Percentiles rank a stretch among this genome's conserved stretches.
phyloP scores from a whole-genome alignment of 2,113 vertebrate genomes.

The Etheostoma spectabile region DNA sequence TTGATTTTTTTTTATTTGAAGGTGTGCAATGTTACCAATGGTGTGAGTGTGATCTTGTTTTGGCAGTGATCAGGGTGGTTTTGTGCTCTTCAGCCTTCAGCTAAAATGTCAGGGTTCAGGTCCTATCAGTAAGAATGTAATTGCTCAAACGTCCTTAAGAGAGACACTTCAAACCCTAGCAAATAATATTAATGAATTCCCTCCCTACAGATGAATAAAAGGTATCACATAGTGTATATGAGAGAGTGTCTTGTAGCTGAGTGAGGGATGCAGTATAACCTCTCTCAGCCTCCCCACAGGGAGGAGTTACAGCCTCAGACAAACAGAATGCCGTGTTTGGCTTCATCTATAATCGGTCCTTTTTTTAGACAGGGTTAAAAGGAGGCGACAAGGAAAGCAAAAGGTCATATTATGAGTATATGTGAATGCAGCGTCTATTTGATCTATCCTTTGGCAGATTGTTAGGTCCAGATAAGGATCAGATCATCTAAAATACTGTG shows the following conservation, averaged over 20 bases:
- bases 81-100: not conserved
- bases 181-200: constrained; percentile 11
- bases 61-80: not conserved
- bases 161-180: constrained; percentile 19
- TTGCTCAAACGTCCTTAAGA: constrained; percentile 10
- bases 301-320: constrained; percentile 13
- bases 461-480: constrained; percentile 40
- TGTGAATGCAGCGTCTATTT: constrained; percentile 2
- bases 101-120: not conserved
- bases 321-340: not conserved
- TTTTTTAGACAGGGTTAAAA: not conserved
- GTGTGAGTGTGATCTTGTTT: not conserved
- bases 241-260: constrained; percentile 11
- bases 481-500: constrained; percentile 47
- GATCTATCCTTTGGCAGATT: constrained; percentile 16
- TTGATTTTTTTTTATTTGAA: not conserved
- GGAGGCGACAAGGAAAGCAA: not conserved
- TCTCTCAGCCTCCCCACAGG: not conserved
- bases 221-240: constrained; percentile 25
- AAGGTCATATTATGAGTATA: not conserved
- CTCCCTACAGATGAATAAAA: constrained; percentile 31
- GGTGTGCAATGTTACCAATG: not conserved
- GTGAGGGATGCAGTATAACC: not conserved
- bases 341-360: not conserved
- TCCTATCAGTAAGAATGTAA: not conserved